These are phyloP conservation scores for Baccha elongata DNA, from an alignment of 2,888 invertebrate species.

Conservation along the genomic window DNA sequence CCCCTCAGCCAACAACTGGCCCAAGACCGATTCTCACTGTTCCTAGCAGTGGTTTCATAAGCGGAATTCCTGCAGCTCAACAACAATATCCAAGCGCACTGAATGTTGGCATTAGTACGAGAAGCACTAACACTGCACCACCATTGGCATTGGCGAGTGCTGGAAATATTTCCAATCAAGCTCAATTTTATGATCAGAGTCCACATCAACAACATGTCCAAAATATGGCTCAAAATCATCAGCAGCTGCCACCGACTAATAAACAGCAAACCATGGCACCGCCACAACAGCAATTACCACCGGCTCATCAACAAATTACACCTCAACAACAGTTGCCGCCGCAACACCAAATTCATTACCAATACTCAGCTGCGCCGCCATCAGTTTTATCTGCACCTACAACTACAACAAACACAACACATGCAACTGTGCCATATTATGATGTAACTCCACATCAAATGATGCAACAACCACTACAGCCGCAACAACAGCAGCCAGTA, in stretches of 20 bases:
- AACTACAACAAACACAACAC: conserved; percentile 23
- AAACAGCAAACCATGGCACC: background rate
- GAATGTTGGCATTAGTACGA: conserved; percentile 44
- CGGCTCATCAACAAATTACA: conserved; percentile 15
- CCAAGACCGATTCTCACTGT: conserved; percentile 31
- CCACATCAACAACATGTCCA: conserved; percentile 35
- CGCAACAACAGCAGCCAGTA: background rate
- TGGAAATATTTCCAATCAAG: conserved; percentile 33
- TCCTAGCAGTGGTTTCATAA: conserved; percentile 42
- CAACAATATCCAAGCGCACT: conserved; percentile 48
- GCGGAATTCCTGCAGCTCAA: conserved; percentile 44
- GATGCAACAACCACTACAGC: background rate
- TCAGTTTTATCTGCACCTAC: conserved; percentile 20
- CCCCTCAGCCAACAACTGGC: conserved; percentile 13
- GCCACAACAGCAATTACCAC: conserved; percentile 25
- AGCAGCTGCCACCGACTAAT: conserved; percentile 30
- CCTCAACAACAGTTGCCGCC: conserved; percentile 8
- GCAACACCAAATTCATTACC: conserved; percentile 47
- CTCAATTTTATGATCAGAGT: conserved; percentile 58
- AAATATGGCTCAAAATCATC: background rate
- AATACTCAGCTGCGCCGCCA: conserved; percentile 43
- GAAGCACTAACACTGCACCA: conserved; percentile 40
- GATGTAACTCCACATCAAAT: conserved; percentile 6
- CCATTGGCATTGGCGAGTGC: conserved; percentile 35
- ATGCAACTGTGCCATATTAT: conserved; percentile 35